Conservation (phyloP, 2,888 invertebrate genomes). For the Galerucella calmariensis region DNA sequence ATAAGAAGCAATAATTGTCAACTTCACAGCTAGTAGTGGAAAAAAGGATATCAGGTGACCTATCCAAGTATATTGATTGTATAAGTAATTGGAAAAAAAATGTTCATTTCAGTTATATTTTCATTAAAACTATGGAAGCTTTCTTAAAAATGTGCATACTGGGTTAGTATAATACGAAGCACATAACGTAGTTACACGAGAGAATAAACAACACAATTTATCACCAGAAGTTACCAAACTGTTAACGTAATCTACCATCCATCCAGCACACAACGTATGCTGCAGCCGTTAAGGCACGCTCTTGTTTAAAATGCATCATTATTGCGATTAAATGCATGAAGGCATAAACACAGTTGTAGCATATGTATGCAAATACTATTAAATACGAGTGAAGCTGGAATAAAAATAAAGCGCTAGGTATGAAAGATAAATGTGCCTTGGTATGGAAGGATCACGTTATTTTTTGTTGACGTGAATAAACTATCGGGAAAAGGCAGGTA, state of each 20-base stretch:
- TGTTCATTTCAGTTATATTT: too few relatives aligned
- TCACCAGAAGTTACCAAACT: constrained; percentile 8
- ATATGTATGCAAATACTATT: constrained; percentile 35
- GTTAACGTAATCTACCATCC: constrained; percentile 16
- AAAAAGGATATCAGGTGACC: too few relatives aligned
- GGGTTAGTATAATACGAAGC: neutral
- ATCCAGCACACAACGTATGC: constrained; percentile 14
- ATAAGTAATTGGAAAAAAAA: too few relatives aligned
- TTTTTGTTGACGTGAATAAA: neutral
- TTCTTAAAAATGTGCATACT: neutral
- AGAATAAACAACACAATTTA: constrained; percentile 7
- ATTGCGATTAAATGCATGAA: constrained; percentile 41
- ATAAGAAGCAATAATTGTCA: too few relatives aligned
- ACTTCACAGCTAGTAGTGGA: too few relatives aligned
- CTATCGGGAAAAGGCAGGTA: neutral
- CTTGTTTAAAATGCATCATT: constrained; percentile 38
- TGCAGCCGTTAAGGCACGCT: constrained; percentile 20
- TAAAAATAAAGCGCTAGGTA: neutral
- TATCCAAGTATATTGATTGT: too few relatives aligned
- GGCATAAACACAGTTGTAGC: constrained; percentile 36
- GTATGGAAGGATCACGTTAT: neutral
- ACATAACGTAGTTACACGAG: neutral
- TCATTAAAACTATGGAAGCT: too few relatives aligned
- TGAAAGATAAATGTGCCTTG: neutral
- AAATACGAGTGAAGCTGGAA: neutral